Percentiles rank a stretch among this genome's conserved stretches.
Conservation (phyloP, 2,113 vertebrate genomes). For the Ophiodon elongatus region DNA sequence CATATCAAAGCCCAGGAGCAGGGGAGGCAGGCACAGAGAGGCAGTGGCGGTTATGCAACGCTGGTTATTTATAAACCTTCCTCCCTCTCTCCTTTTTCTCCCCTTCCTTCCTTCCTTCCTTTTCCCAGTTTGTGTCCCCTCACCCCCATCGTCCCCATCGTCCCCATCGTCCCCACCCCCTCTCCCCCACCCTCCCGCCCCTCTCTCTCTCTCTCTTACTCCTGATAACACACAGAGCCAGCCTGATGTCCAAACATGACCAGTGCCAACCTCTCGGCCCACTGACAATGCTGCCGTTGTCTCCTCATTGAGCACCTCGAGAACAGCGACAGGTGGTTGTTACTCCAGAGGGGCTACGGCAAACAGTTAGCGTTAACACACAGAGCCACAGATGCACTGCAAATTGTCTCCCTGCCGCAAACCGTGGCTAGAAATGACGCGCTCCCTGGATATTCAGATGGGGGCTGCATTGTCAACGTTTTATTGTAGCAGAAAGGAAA, state of each 20-base stretch:
- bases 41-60: conserved; percentile 78
- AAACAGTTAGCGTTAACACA: conserved; percentile 56
- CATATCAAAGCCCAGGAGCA: conserved; percentile 77
- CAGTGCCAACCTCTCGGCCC: conserved; percentile 52
- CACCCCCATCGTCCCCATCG: not conserved
- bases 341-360: conserved; percentile 35
- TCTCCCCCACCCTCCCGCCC: no score
- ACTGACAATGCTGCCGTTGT: conserved; percentile 44
- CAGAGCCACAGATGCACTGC: conserved; percentile 45
- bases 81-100: conserved; percentile 29
- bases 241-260: conserved; percentile 62
- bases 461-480: conserved; percentile 29
- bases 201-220: not conserved
- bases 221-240: conserved; percentile 42
- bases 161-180: no score
- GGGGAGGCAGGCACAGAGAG: conserved; percentile 66
- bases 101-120: conserved; percentile 36
- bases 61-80: conserved; percentile 84
- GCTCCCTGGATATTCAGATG: conserved; percentile 25
- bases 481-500: conserved; percentile 6
- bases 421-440: conserved; percentile 44
- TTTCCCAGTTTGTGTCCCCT: conserved; percentile 30
- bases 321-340: conserved; percentile 73
- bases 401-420: conserved; percentile 45
- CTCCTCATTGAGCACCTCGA: conserved; percentile 61